Base-by-base conservation (phyloP, 2,888 invertebrate genomes). In the Digitonthophagus gazella region DNA sequence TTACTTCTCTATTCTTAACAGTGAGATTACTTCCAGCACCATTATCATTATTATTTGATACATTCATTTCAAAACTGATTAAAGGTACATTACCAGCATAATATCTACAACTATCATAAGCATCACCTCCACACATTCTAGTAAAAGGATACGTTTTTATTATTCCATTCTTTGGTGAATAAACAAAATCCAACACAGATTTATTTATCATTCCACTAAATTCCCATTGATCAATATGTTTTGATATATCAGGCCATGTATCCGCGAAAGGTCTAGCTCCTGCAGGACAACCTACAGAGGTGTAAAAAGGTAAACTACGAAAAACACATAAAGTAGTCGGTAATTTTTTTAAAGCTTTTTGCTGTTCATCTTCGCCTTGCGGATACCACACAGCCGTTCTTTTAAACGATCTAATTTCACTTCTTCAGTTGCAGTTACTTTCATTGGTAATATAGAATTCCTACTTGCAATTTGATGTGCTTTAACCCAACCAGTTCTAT, bases 131-230 rank as follows among this genome's bases (percentile, higher is more conserved):
- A 22, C 6, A 22, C 22, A 22, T 22, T 22, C 22, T 3, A 3
- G 22, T 6, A 22, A 22, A 22, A 3, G 22, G 22, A 22, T 22
- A 22, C 3, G 22, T 22, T 57, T 57, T 57, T 5, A 57, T 14
- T 5, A 57, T 57, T 5, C 57, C 57, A 57, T 57, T 57, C 57
- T 57, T 57, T 14, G 57, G 57, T 14, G 57, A 57, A 57, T 57
- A 57, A 57, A 3, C n/a, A 57, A 5, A 57, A 57, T 57, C 15
- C 11, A 57, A 14, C n/a, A 57, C 57, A 11, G 3, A 5, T 11
- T 57, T 57, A 57, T 57, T 57, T 57, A 57, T 4, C n/a, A 14
- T 14, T 4, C 57, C 57, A 15, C 15, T 58, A 58, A 57, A 57
- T 57, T 57, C 57, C 5, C 14, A 57, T 57, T 57, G 57, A 14